A percentile compares a stretch with the other conserved stretches of the same genome.
phyloP scores from a whole-genome alignment of 2,113 vertebrate species.

The Triplophysa rosa region DNA sequence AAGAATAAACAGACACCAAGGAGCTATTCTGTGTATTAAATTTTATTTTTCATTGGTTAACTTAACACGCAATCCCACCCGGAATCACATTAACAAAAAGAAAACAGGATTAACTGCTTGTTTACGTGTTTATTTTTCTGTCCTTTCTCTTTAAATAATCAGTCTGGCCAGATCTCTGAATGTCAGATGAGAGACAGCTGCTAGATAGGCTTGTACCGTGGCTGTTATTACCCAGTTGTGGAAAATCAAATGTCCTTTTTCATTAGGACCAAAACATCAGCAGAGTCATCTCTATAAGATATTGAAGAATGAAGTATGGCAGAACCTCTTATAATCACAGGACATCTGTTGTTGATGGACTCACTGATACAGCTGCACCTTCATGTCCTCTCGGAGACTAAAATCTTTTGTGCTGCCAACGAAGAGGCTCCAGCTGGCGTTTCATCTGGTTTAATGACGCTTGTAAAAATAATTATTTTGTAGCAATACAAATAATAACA shows the following conservation, averaged over 20 bases:
- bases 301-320: constrained; percentile 18
- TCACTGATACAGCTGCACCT: neutral
- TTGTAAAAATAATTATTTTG: neutral
- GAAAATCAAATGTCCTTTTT: constrained; percentile 38
- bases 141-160: neutral
- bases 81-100: neutral
- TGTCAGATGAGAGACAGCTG: constrained; percentile 35
- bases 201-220: constrained; percentile 10
- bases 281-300: neutral
- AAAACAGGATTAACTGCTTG: no score
- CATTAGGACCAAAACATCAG: constrained; percentile 39
- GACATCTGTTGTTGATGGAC: constrained; percentile 37
- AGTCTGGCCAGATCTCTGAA: neutral
- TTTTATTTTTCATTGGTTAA: neutral
- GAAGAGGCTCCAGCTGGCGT: neutral
- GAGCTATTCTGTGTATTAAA: neutral
- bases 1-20: constrained; percentile 6
- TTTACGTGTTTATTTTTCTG: neutral
- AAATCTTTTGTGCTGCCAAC: neutral
- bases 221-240: constrained; percentile 23
- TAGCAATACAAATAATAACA: neutral
- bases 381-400: neutral
- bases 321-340: constrained; percentile 32
- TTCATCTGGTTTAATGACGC: constrained; percentile 8
- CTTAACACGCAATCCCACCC: neutral